Evolutionary conservation across 2,888 invertebrate species (phyloP).

Genomic region (Aplocera efformata): DNA sequence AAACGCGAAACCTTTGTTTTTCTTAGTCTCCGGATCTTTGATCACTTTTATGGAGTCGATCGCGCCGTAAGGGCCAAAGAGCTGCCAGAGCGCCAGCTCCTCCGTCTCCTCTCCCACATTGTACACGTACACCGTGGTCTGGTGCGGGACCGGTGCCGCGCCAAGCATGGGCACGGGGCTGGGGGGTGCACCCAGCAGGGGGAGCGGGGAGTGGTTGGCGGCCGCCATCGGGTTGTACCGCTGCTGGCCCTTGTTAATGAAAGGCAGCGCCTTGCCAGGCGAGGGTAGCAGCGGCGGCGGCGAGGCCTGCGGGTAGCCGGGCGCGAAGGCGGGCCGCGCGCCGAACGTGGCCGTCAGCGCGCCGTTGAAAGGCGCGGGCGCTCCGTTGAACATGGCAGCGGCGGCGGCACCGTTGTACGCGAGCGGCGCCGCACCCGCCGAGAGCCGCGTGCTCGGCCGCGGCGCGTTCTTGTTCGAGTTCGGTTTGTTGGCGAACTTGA

Average conservation of each 20-base stretch:
- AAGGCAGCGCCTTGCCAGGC: constrained; percentile 74
- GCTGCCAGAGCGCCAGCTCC: constrained; percentile 76
- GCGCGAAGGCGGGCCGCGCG: constrained; percentile 59
- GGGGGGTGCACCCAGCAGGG: constrained; percentile 67
- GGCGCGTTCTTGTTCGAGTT: constrained; percentile 66
- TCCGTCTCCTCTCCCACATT: constrained; percentile 77
- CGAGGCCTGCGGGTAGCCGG: constrained; percentile 68
- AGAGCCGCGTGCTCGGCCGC: constrained; percentile 57
- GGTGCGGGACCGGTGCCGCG: constrained; percentile 61
- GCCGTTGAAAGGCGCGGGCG: constrained; percentile 58
- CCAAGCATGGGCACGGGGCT: constrained; percentile 69
- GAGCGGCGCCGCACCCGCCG: constrained; percentile 50
- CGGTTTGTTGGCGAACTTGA: constrained; percentile 76
- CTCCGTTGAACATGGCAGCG: constrained; percentile 62
- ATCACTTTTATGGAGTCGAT: constrained; percentile 79
- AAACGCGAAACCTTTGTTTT: constrained; percentile 78
- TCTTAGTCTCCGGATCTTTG: constrained; percentile 78
- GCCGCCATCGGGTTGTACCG: constrained; percentile 77
- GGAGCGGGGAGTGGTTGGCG: constrained; percentile 65
- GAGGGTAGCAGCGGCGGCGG: constrained; percentile 74
- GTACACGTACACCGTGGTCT: constrained; percentile 78
- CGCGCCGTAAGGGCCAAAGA: constrained; percentile 77
- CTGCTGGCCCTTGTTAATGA: constrained; percentile 76
- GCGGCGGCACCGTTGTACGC: constrained; percentile 66
- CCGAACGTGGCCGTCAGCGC: constrained; percentile 64